Evolutionary conservation across 2,797 vertebrate species (phyloP), one percentile per base, ranked within the genome.

Genomic region (Tarsius wallacei): DNA sequence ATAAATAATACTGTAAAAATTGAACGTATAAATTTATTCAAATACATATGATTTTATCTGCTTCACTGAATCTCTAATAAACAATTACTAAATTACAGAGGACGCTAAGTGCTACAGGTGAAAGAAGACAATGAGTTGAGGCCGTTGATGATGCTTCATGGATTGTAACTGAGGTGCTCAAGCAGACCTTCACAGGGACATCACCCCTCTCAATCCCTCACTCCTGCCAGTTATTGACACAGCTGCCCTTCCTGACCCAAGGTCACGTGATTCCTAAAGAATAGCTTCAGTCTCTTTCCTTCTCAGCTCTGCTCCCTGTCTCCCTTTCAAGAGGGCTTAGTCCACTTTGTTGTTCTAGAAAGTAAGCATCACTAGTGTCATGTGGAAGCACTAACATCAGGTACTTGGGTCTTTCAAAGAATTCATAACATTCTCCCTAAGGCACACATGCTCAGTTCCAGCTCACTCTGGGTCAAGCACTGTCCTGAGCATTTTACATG

Each of bases 1-100:
- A 26, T 55, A 94, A 88, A 49, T 82, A 90, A 74, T 57, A 55
- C 49, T 78, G n/a, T 87, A 94, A 87, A 82, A 80, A 66, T 13
- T 82, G 83, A 87, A 73, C 7, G 42, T 42, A 42, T 76, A 93
- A 86, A 91, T 73, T 47, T 49, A 55, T 86, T 89, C 22, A 49
- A 63, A 84, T 55, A 90, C 90, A 55, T 74, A 73, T 17, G 31
- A 78, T 76, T 90, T 74, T 94, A 49, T 21, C 68, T 73, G 5
- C 36, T 71, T 26, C 7, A 47, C 42, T 71, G 24, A 64, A 21
- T 28, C 59, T 70, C 21, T 51, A 21, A 93, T 64, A 66, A 94
- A 73, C 51, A 71, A 71, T 5, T 57, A 14, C 59, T 96, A 53
- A 53, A 33, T 94, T 51, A 71, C 49, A 17, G 7, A 90, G n/a